Conservation (phyloP, 2,113 vertebrate genomes). For the Heptranchias perlo region DNA sequence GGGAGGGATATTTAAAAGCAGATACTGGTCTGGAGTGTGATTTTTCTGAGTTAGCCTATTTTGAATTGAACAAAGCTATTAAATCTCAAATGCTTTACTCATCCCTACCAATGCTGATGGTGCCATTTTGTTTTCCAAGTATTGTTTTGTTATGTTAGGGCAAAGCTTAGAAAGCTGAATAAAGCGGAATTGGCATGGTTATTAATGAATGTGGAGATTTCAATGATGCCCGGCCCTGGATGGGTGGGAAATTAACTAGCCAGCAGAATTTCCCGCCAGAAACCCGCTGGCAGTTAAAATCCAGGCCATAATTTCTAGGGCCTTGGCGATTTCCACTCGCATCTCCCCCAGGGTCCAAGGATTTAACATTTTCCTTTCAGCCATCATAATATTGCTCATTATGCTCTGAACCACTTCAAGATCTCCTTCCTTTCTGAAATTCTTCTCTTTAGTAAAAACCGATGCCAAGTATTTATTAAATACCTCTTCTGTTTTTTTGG, state of each 20-base stretch:
- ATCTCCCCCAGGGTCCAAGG: not conserved
- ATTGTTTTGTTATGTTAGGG: not conserved
- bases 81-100: not conserved
- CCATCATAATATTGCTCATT: too few relatives aligned
- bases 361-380: not conserved
- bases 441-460: not conserved
- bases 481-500: not conserved
- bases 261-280: not conserved
- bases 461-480: not conserved
- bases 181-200: too few relatives aligned
- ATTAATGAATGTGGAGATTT: too few relatives aligned
- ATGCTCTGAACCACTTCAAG: not conserved
- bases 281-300: not conserved
- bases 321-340: too few relatives aligned
- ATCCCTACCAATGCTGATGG: not conserved
- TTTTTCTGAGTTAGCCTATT: not conserved
- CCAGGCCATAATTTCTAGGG: too few relatives aligned
- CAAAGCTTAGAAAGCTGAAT: not conserved
- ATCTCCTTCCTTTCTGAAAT: not conserved
- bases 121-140: not conserved
- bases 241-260: too few relatives aligned
- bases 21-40: not conserved
- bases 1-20: too few relatives aligned
- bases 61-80: not conserved
- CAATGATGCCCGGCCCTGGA: too few relatives aligned